Evolutionary conservation across 2,113 vertebrate genomes (phyloP), one percentile per base, ranked within the genome.

Genomic region (Cheilinus undulatus): DNA sequence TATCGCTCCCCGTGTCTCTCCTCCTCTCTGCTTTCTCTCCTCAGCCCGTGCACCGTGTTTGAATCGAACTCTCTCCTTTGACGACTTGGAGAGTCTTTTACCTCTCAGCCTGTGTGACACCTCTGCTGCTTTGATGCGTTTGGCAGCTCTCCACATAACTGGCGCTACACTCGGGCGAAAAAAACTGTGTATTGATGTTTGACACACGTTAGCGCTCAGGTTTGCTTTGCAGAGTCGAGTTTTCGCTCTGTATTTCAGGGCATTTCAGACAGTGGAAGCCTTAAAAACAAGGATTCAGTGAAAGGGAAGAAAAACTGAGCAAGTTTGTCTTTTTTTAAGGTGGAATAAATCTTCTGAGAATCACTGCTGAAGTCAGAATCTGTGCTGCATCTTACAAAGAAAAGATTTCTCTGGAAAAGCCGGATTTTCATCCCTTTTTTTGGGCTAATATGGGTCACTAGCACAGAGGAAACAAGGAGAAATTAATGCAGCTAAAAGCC

Each of bases 1-100:
- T 93, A 93, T 89, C 80, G 54, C 83, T 81, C 74, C 85, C 78
- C 56, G 61, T 73, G 74, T 86, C 79, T 88, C 78, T 74, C 46
- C 52, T 62, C 63, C 75, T 73, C 62, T 54, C 46, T 45, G 8
- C 36, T 53, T 64, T 45, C 30, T 59, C 67, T 74, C 46, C 77
- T 69, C 82, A 61, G 63, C 53, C 61, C 51, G 46, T 59, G 64
- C 34, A 54, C 53, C 48, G 5, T 10, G 52, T 84, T 86, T 77
- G 72, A 85, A 40, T 86, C 69, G 17, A 64, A 61, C 84, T 81
- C 84, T 81, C 63, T 50, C 66, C 52, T 78, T 77, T 84, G 78
- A 88, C 63, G 66, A 82, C 84, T 86, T 77, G 45, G 60, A 67
- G 50, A 70, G 73, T 51, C 64, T 90, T 81, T 77, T 78, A 87